Base-by-base conservation (phyloP, 1,140 invertebrate species). In the Aporrectodea caliginosa region DNA sequence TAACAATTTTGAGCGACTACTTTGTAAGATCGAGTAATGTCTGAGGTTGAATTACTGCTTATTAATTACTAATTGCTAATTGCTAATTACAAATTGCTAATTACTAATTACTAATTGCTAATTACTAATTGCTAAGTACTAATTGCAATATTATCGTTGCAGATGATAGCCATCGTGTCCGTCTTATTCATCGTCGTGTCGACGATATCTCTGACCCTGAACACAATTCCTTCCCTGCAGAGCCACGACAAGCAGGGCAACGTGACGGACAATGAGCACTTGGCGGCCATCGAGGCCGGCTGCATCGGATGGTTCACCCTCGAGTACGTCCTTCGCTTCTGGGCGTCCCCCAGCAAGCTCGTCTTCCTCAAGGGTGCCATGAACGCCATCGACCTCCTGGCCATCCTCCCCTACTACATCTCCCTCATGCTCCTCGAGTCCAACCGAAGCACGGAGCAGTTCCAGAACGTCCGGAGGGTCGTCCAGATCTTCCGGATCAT, bases 271-370 rank as follows among this genome's bases (percentile, higher is more conserved):
- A 87, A 87, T 78, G 82, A 84, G 6, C 81, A 85, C 22, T 83
- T 89, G 74, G 86, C 83, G 35, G 84, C 86, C 33, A 85, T 89
- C 16, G 98, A 99, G 90, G 96, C 96, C 80, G 95, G 99, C 83
- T 99, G 98, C 91, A 99, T 99, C 89, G 96, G 97, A 81, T 99
- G 98, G 96, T 99, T 99, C 90, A 99, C 97, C 71, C 91, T 99
- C 84, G 98, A 99, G 90, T 99, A 99, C 90, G 91, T 98, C 86
- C 92, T 99, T 84, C 92, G 98, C 85, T 98, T 99, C 90, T 95
- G 95, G 91, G 96, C 97, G 80, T 98, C 97, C 82, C 98, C 98
- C 83, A 95, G 98, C 91, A 99, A 99, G 89, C n/a, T 70, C 2
- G 74, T 77, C 22, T 81, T 81, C 72, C 72, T 81, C 43, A 81